Base-by-base conservation (phyloP, 2,888 invertebrate species). In the Acanthococcus lagerstroemiae region DNA sequence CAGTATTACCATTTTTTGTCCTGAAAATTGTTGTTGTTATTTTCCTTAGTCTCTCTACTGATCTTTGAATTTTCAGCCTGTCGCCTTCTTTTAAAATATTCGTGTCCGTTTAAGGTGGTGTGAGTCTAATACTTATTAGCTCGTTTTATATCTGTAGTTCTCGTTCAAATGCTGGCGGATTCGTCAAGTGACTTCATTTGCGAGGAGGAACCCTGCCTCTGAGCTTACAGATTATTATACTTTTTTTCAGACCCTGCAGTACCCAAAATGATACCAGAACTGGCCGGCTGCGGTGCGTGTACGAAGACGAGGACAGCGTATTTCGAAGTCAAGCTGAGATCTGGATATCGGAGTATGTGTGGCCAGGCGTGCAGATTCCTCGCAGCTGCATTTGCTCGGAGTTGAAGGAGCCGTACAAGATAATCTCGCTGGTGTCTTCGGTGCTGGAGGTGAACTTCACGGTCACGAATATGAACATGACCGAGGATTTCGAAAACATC, bases 401-500 rank as follows among this genome's bases (percentile, higher is more conserved):
- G 74, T 79, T 86, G 70, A 80, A 82, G 57, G 84, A 85, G 67
- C 82, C 83, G 19, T 77, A 86, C 52, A 79, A 82, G 67, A 79
- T 87, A 69, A 81, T 83, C 69, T 84, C 86, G 22, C 79, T 88
- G 69, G 84, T 86, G 15, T 84, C 87, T 1, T 81, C 82, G 56
- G 82, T 84, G 66, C 82, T 89, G 7, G 84, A 87, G 75, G 81
- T 89, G 0, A 84, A 84, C 73, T 88, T 89, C 74, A 82, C 84
- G 21, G 83, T 89, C 6, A 83, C 84, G 15, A 81, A 84, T 75
- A 88, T 91, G 90, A 85, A 86, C 77, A 85, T 88, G 66, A 84
- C 86, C 6, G 86, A 90, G 76, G 87, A 90, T 77, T 87, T 88
- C 73, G 81, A 85, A 66, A 84, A 87, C 74, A 88, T 88, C 76